A percentile compares a stretch with the other conserved stretches of the same genome.
Conservation (phyloP, 2,888 invertebrate species). For the Drosophila suboccidentalis region DNA sequence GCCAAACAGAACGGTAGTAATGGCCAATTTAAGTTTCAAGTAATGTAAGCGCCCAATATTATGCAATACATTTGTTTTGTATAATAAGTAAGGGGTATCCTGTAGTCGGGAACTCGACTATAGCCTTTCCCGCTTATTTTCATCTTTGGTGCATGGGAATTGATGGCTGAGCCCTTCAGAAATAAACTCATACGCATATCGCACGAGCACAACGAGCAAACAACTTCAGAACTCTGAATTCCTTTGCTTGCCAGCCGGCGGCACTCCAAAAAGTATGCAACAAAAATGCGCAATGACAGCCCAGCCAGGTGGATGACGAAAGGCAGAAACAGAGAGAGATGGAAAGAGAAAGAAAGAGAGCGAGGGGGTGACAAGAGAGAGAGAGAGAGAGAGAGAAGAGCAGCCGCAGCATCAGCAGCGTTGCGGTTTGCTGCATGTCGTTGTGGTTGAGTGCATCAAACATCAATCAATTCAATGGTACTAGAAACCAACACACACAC, state of each 20-base stretch:
- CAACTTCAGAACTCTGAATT: slow-evolving; percentile 50
- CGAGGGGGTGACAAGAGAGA: background rate
- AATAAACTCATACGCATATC: slow-evolving; percentile 26
- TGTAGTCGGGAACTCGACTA: no score
- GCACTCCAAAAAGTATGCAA: slow-evolving; percentile 66
- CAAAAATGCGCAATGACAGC: slow-evolving; percentile 71
- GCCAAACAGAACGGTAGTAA: no score
- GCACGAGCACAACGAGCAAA: slow-evolving; percentile 19
- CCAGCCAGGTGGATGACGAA: slow-evolving; percentile 10
- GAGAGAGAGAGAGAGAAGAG: background rate
- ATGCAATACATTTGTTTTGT: no score
- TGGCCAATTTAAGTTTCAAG: no score
- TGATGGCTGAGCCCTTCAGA: slow-evolving; percentile 30
- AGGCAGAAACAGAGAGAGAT: background rate
- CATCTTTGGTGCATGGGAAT: slow-evolving; percentile 21
- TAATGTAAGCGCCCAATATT: no score
- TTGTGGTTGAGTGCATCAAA: slow-evolving; percentile 80
- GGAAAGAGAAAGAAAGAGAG: background rate
- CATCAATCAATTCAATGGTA: slow-evolving; percentile 80
- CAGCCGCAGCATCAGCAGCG: slow-evolving; percentile 55
- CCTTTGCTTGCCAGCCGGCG: slow-evolving; percentile 46
- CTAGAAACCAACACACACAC: slow-evolving; percentile 54
- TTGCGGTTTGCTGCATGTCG: slow-evolving; percentile 77
- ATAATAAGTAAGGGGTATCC: no score
- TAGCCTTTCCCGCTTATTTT: background rate